phyloP scores from a whole-genome alignment of 2,888 invertebrate species.

The Eugnorisma glareosa region DNA sequence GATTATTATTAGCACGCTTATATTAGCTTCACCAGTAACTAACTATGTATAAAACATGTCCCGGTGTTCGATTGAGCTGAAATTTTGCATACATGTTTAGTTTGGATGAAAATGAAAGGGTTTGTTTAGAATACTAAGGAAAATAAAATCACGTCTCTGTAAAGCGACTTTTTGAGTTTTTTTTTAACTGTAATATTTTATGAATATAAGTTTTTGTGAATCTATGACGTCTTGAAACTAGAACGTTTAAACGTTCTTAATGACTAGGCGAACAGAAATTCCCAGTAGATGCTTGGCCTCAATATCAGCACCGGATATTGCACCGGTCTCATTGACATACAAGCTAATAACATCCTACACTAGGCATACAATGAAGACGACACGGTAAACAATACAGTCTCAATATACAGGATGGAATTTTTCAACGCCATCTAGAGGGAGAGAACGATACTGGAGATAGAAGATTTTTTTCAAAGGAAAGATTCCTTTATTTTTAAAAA shows the following conservation, averaged over 20 bases:
- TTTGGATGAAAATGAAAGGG: not conserved
- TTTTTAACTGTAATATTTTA: no score
- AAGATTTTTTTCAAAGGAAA: no score
- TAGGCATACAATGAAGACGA: conserved; percentile 10
- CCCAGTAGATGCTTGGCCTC: conserved; percentile 47
- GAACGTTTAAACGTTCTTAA: not conserved
- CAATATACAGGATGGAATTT: not conserved
- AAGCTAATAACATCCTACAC: conserved; percentile 24
- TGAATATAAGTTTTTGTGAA: no score
- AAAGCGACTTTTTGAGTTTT: no score
- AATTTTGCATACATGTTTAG: not conserved
- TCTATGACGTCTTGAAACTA: conserved; percentile 1
- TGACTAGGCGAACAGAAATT: conserved; percentile 27
- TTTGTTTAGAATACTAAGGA: no score
- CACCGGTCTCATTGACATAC: conserved; percentile 29
- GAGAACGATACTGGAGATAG: no score
- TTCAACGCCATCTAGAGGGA: no score
- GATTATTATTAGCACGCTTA: not conserved
- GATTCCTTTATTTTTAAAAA: no score
- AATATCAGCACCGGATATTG: conserved; percentile 42
- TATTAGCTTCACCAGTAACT: no score
- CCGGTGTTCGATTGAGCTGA: not conserved
- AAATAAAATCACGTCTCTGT: no score
- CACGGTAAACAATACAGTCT: conserved; percentile 1
- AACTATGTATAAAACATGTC: no score